phyloP scores from a whole-genome alignment of 1,140 invertebrate species.

The Solenopsis invicta region DNA sequence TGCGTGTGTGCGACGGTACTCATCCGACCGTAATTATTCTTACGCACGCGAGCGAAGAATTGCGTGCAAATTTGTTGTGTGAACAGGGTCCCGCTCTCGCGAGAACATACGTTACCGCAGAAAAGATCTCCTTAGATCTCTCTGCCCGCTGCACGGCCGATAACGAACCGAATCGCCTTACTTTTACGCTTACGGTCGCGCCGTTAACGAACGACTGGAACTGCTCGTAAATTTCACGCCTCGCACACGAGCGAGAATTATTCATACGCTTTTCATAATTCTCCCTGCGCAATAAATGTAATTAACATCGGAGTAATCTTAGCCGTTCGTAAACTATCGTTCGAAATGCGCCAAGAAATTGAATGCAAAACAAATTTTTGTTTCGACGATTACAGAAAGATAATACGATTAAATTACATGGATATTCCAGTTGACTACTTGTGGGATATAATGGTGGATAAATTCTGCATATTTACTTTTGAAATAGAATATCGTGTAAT shows the following conservation, averaged over 20 bases:
- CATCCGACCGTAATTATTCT: conserved; percentile 59
- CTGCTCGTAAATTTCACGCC: conserved; percentile 51
- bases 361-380: background rate
- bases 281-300: conserved; percentile 12
- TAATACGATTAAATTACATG: background rate
- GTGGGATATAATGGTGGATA: background rate
- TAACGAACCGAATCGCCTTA: conserved; percentile 49
- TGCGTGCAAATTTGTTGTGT: conserved; percentile 67
- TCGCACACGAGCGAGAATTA: conserved; percentile 48
- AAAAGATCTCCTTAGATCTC: conserved; percentile 49
- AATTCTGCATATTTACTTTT: background rate
- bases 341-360: conserved; percentile 7
- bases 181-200: conserved; percentile 30
- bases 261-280: conserved; percentile 59
- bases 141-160: conserved; percentile 6
- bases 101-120: conserved; percentile 44
- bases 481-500: background rate
- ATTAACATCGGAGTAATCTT: conserved; percentile 29
- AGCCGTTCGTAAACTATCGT: conserved; percentile 4
- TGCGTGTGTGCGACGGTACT: conserved; percentile 12
- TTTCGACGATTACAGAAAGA: background rate
- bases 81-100: conserved; percentile 46
- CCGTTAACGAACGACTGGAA: conserved; percentile 36
- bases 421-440: conserved; percentile 2
- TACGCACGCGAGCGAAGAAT: conserved; percentile 60